phyloP scores from a whole-genome alignment of 2,888 invertebrate genomes.

The Nasonia oneida region DNA sequence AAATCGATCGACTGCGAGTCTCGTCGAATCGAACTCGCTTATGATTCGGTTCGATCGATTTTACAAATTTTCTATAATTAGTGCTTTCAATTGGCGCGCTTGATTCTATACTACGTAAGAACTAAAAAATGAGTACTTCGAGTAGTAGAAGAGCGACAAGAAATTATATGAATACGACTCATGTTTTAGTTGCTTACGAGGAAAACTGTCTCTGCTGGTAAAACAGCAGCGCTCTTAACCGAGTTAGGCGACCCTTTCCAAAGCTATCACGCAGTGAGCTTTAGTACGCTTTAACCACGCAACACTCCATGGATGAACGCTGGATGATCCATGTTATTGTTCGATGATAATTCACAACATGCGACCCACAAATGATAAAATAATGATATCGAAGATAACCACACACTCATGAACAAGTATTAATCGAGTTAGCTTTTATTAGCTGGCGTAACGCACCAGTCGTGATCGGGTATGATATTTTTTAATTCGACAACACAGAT shows the following conservation, averaged over 20 bases:
- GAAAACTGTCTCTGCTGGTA: not conserved
- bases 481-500: slow-evolving; percentile 28
- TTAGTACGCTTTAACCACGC: slow-evolving; percentile 52
- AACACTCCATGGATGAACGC: slow-evolving; percentile 49
- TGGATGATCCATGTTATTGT: slow-evolving; percentile 46
- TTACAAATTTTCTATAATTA: slow-evolving; percentile 37
- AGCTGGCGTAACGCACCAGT: slow-evolving; percentile 18
- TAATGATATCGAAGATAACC: slow-evolving; percentile 34
- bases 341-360: slow-evolving; percentile 59
- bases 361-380: slow-evolving; percentile 26
- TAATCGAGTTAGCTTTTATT: slow-evolving; percentile 32
- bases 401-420: slow-evolving; percentile 34
- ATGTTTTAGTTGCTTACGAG: slow-evolving; percentile 13
- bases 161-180: not conserved
- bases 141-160: not conserved
- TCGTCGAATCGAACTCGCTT: not conserved
- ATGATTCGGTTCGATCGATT: slow-evolving; percentile 31
- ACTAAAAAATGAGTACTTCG: not conserved
- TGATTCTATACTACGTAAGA: not conserved
- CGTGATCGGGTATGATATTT: slow-evolving; percentile 38
- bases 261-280: slow-evolving; percentile 51
- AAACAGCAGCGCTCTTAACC: slow-evolving; percentile 32
- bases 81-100: not conserved
- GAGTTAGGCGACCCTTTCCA: slow-evolving; percentile 47
- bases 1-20: slow-evolving; percentile 37